Conservation (phyloP, 1,140 invertebrate species). For the Drosophila tristis region DNA sequence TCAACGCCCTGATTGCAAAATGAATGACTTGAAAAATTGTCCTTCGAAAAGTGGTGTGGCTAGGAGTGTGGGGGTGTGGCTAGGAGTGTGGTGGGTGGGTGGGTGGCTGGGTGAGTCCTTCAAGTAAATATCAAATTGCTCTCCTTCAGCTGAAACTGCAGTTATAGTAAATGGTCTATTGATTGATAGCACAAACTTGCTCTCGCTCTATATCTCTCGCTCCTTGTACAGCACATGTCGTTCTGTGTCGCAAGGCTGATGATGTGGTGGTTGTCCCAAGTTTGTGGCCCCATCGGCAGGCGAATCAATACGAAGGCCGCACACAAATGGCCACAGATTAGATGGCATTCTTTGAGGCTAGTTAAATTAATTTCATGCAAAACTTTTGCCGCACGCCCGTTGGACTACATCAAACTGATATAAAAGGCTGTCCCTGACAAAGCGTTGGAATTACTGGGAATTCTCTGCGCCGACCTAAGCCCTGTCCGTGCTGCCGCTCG, state of each 20-base stretch:
- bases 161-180: conserved; percentile 75
- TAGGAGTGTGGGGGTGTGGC: too few relatives aligned
- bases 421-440: not conserved
- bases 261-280: not conserved
- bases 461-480: not conserved
- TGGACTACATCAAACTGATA: conserved; percentile 2
- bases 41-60: not conserved
- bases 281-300: conserved; percentile 25
- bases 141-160: conserved; percentile 42
- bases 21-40: conserved; percentile 76
- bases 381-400: conserved; percentile 64
- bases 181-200: conserved; percentile 49
- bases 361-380: conserved; percentile 75
- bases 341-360: conserved; percentile 46
- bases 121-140: conserved; percentile 62
- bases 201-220: not conserved
- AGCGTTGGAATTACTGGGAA: conserved; percentile 9
- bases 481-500: not conserved
- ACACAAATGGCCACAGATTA: conserved; percentile 66
- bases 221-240: not conserved
- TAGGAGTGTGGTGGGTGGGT: too few relatives aligned
- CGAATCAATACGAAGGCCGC: conserved; percentile 69
- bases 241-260: too few relatives aligned
- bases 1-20: conserved; percentile 67
- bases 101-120: not conserved